Percentiles rank a stretch among this genome's conserved stretches.
phyloP scores from a whole-genome alignment of 1,140 invertebrate species.

The Chrysomallon squamiferum region DNA sequence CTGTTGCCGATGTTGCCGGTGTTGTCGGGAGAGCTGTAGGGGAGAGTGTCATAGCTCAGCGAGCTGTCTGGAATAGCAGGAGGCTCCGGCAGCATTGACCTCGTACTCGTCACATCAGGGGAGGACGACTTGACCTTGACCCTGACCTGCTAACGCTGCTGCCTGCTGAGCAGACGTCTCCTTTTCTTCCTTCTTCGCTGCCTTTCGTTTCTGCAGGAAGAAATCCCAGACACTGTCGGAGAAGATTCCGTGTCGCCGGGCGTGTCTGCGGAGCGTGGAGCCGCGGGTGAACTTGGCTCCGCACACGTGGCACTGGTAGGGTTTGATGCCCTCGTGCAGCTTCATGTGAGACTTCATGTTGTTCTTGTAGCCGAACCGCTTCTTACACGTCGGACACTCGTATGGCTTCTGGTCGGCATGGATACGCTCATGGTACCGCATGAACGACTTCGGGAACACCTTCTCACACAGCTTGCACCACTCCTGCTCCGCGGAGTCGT shows the following conservation, averaged over 20 bases:
- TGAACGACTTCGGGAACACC: slow-evolving; percentile 48
- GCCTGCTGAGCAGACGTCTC: not conserved
- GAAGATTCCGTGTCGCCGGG: slow-evolving; percentile 50
- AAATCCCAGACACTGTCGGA: slow-evolving; percentile 49
- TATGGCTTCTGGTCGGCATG: slow-evolving; percentile 65
- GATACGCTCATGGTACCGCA: slow-evolving; percentile 67
- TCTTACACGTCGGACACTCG: slow-evolving; percentile 69
- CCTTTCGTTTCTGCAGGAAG: slow-evolving; percentile 31
- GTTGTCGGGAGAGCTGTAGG: not conserved
- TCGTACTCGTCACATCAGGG: slow-evolving; percentile 1
- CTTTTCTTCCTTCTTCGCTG: slow-evolving; percentile 12
- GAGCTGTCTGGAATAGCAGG: not conserved
- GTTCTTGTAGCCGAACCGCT: slow-evolving; percentile 70
- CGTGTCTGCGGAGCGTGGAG: slow-evolving; percentile 52
- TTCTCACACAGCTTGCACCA: slow-evolving; percentile 52
- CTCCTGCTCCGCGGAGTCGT: slow-evolving; percentile 34
- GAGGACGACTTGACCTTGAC: not conserved
- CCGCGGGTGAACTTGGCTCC: slow-evolving; percentile 59
- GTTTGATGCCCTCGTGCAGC: slow-evolving; percentile 67
- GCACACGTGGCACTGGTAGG: slow-evolving; percentile 68
- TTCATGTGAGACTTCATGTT: slow-evolving; percentile 68
- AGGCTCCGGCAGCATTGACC: slow-evolving; percentile 1
- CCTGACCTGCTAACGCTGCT: slow-evolving; percentile 7
- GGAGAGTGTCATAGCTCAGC: not conserved
- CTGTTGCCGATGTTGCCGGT: not conserved